Percentiles rank a stretch among this genome's conserved stretches.
Evolutionary conservation across 37 sponge, comb jelly and placozoan genomes (phyloP).

Genomic region (Halichondria panicea): DNA sequence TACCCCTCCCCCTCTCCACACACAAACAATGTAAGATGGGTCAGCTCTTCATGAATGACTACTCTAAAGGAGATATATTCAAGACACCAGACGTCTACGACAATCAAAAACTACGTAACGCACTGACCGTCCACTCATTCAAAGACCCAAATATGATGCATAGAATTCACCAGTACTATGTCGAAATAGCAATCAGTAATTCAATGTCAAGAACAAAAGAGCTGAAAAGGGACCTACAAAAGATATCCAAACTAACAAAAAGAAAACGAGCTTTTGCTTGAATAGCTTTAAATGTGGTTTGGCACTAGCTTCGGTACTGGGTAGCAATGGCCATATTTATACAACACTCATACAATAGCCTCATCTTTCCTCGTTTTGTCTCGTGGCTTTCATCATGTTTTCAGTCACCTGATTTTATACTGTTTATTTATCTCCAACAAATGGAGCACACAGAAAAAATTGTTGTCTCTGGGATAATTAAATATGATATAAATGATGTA

Average conservation of each 20-base stretch:
- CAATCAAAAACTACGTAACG: constrained; percentile 19
- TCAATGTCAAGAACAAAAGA: constrained; percentile 3
- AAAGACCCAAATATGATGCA: constrained; percentile 38
- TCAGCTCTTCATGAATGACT: constrained; percentile 52
- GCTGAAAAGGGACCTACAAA: constrained; percentile 29
- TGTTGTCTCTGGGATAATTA: background rate
- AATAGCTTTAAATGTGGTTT: no score
- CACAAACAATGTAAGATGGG: background rate
- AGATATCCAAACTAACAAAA: constrained; percentile 18
- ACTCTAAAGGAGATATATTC: constrained; percentile 52
- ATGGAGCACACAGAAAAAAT: background rate
- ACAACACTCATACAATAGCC: background rate
- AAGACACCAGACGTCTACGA: constrained; percentile 18
- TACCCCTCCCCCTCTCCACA: background rate
- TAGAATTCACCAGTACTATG: constrained; percentile 60
- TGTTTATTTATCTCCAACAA: background rate
- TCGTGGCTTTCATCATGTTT: background rate
- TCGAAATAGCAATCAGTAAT: constrained; percentile 38
- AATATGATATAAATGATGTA: background rate
- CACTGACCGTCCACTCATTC: constrained; percentile 36
- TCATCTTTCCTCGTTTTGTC: background rate
- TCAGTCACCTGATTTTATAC: background rate
- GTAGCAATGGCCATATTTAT: background rate
- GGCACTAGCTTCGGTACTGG: background rate
- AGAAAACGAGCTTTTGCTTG: constrained; percentile 29